Base-by-base conservation (phyloP, 2,888 invertebrate genomes). In the Leptinotarsa peninsularis region DNA sequence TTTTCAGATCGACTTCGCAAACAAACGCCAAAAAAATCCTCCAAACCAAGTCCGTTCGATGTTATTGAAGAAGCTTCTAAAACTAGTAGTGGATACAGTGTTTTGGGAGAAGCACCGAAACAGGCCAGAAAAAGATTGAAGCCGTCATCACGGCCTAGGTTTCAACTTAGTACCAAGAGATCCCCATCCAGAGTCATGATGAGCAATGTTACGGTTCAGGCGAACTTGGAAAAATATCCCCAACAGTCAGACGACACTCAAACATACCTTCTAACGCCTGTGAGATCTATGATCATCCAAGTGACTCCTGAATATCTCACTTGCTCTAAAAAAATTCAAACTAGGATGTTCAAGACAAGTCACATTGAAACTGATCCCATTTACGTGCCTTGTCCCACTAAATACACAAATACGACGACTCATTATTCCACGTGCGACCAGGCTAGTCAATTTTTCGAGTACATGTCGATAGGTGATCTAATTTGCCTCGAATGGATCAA, bases 401-500 rank as follows among this genome's bases (percentile, higher is more conserved):
- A 77, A 33, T 77, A 60, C 63, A 76, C 74, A 14, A 80, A 76
- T 23, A 80, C 77, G 0, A 17, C 27, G 3, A 14, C 56, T 54
- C 49, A 58, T 50, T 72, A 69, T 68, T 49, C 74, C 3, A 49
- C 49, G 50, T 50, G 21, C 17, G 75, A 75, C 23, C 76, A 76
- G 43, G 75, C 76, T 17, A 84, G 83, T 14, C 85, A 85, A 78
- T 85, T 84, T 83, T 83, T 81, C 63, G 84, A 86, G 67, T 82
- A 85, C 63, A 80, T 85, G 49, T 84, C 85, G 10, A 76, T 79
- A 63, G 83, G 83, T 52, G 85, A 85, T 72, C 77, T 86, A 52
- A 83, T 83, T 54, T 84, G 85, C 70, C 76, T 85, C 73, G 83
- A 86, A 43, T 85, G 85, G 86, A 82, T 86, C 49, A 81, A 85